These are phyloP conservation scores for Aleiodes alternator DNA, from an alignment of 2,888 invertebrate genomes.

Conservation along the genomic window DNA sequence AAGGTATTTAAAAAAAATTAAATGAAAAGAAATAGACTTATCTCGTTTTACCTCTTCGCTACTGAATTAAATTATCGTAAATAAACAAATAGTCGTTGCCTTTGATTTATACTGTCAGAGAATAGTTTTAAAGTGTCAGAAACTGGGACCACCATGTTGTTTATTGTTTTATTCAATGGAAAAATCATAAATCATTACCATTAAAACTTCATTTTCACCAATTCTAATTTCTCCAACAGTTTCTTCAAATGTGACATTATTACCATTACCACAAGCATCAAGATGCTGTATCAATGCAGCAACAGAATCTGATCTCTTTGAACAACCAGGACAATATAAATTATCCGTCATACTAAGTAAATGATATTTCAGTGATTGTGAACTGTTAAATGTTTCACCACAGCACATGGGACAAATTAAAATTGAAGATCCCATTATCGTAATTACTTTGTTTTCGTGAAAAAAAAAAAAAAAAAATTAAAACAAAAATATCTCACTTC, in stretches of 20 bases:
- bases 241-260: slow-evolving; percentile 15
- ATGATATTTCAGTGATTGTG: slow-evolving; percentile 77
- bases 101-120: no score
- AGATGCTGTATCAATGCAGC: slow-evolving; percentile 79
- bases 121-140: no score
- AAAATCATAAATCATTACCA: slow-evolving; percentile 11
- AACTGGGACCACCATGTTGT: no score
- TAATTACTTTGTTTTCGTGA: slow-evolving; percentile 33
- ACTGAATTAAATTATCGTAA: no score
- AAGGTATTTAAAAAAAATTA: no score
- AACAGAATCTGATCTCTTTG: slow-evolving; percentile 77
- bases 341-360: slow-evolving; percentile 78
- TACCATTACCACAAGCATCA: slow-evolving; percentile 69
- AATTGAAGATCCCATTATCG: slow-evolving; percentile 77
- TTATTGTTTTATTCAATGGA: no score
- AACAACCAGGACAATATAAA: slow-evolving; percentile 80
- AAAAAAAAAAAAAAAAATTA: slow-evolving; percentile 23
- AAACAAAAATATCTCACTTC: slow-evolving; percentile 12
- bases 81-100: no score
- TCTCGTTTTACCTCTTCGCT: no score
- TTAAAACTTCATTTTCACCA: slow-evolving; percentile 38
- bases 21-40: no score
- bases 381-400: slow-evolving; percentile 79
- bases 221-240: slow-evolving; percentile 25
- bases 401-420: slow-evolving; percentile 82